Base-by-base conservation (phyloP, 2,797 vertebrate genomes). In the Glyptemys insculpta region DNA sequence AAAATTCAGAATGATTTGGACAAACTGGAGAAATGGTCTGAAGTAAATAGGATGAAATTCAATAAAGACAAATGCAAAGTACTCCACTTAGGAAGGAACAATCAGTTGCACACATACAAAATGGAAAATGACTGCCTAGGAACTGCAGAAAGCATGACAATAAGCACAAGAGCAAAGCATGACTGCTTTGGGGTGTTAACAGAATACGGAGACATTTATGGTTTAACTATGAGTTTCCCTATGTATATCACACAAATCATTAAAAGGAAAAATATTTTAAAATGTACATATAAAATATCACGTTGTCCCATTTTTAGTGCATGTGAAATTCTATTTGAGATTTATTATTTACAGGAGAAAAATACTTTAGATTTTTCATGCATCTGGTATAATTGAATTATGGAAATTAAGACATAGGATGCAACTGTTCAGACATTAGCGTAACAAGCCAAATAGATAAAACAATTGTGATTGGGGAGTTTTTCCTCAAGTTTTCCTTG, bases 311-410 rank as follows among this genome's bases (percentile, higher is more conserved):
- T n/a, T 18, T 6, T 31, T 8, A 62, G 27, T 0, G 29, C n/a
- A 25, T 0, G 0, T 1, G 31, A 89, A 56, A 2, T 10, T 8
- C 34, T 49, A 0, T 19, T 19, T 1, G 0, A 0, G 1, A 0
- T 19, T 44, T 1, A 2, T 15, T 31, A 1, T 5, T 59, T 12
- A 34, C 9, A 9, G 41, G 1, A 15, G 68, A 72, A 72, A 65
- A 90, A 9, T 0, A 52, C 54, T 92, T 59, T 53, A 8, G 85
- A 5, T 37, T 29, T 27, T 14, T 16, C 79, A 6, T 37, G 1
- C 5, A 57, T 9, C 34, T 52, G 8, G 81, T n/a, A 3, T 5
- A 2, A 0, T 4, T 27, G 27, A 76, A 8, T 12, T 81, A 80
- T 49, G 29, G 18, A n/a, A 85, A 65, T 0, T 0, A 47, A 72